These are phyloP conservation scores for Caenorhabditis wallacei DNA, from an alignment of 2,888 invertebrate species.

Conservation along the genomic window DNA sequence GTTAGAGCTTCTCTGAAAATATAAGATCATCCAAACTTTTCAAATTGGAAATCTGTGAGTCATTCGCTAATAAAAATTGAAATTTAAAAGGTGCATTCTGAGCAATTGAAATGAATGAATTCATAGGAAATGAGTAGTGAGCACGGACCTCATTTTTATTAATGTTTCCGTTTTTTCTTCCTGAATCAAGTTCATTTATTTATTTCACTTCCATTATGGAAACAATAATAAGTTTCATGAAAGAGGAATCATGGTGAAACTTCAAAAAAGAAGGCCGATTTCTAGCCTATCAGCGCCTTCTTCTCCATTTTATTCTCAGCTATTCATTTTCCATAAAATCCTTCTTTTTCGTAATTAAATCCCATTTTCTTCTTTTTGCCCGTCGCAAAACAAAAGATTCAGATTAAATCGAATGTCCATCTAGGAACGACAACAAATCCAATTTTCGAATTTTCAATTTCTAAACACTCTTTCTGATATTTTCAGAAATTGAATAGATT, in stretches of 20 bases:
- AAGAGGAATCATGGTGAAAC: too few relatives aligned
- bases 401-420: conserved; percentile 26
- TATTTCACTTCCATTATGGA: too few relatives aligned
- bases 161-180: neutral
- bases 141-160: neutral
- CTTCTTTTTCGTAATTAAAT: conserved; percentile 32
- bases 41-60: too few relatives aligned
- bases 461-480: conserved; percentile 1
- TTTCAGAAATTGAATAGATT: neutral
- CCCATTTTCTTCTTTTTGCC: neutral
- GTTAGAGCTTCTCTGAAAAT: too few relatives aligned
- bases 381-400: conserved; percentile 16
- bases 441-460: conserved; percentile 20
- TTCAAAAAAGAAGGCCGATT: too few relatives aligned
- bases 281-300: too few relatives aligned
- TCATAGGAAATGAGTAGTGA: neutral
- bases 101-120: neutral
- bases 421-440: conserved; percentile 15
- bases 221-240: too few relatives aligned
- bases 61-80: too few relatives aligned
- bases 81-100: neutral
- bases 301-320: conserved; percentile 1
- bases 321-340: conserved; percentile 1
- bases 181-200: neutral
- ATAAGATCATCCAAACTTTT: too few relatives aligned